Percentiles rank a stretch among this genome's conserved stretches.
Conservation (phyloP, 2,888 invertebrate species). For the Ophioninae sp. region DNA sequence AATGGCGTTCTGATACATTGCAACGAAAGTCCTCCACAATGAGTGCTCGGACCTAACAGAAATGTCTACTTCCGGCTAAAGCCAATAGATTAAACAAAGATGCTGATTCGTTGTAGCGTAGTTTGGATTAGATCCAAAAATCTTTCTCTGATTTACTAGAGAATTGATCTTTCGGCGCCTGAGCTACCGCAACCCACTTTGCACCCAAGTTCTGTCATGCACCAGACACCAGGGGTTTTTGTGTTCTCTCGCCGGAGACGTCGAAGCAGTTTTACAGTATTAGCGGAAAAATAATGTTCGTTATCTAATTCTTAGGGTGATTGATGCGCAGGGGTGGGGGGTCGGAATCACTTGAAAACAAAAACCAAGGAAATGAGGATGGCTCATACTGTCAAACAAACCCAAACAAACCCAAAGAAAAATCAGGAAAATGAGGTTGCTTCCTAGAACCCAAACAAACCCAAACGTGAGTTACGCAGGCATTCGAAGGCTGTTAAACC, state of each 20-base stretch:
- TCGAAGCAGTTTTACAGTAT: conserved; percentile 23
- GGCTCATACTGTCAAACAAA: no score
- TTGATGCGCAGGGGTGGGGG: background rate
- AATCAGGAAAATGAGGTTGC: no score
- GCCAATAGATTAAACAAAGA: no score
- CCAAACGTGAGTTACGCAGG: background rate
- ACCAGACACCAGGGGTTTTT: conserved; percentile 37
- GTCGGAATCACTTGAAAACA: conserved; percentile 27
- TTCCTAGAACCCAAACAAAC: no score
- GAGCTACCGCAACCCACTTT: conserved; percentile 50
- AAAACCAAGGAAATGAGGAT: background rate
- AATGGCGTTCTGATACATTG: no score
- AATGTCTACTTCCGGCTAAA: no score
- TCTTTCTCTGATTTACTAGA: background rate
- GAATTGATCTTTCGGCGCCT: conserved; percentile 40
- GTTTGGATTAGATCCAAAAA: background rate
- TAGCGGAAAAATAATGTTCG: conserved; percentile 16
- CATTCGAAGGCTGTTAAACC: background rate
- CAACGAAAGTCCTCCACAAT: no score
- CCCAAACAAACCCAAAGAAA: no score
- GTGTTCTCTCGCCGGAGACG: conserved; percentile 6
- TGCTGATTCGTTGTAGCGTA: no score
- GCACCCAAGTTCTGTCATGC: conserved; percentile 36
- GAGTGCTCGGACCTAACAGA: no score
- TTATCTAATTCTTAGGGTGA: background rate